Evolutionary conservation across 2,797 vertebrate genomes (phyloP).

Genomic region (Lycodopsis pacificus): DNA sequence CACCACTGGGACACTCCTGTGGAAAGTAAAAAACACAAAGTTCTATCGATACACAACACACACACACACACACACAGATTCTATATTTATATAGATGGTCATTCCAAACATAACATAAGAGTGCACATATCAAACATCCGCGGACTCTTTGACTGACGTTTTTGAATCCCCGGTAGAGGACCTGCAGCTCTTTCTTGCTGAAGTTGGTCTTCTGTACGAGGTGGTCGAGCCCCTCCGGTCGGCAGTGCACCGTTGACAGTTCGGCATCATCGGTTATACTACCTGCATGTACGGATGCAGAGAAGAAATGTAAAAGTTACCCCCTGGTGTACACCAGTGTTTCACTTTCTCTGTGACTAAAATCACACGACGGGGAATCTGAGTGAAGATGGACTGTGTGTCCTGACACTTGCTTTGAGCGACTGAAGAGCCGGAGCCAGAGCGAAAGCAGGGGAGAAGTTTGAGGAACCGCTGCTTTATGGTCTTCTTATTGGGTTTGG

Average conservation of each 20-base stretch:
- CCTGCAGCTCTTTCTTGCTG: slow-evolving; percentile 94
- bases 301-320: background rate
- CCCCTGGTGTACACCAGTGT: background rate
- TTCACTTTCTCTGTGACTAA: background rate
- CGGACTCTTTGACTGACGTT: slow-evolving; percentile 80
- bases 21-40: background rate
- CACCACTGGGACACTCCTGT: slow-evolving; percentile 95
- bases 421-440: slow-evolving; percentile 89
- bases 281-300: slow-evolving; percentile 80
- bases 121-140: background rate
- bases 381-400: background rate
- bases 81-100: background rate
- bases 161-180: slow-evolving; percentile 97
- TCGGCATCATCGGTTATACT: slow-evolving; percentile 91
- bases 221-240: slow-evolving; percentile 92
- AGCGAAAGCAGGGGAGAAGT: slow-evolving; percentile 95
- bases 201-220: slow-evolving; percentile 94
- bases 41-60: background rate
- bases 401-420: slow-evolving; percentile 92
- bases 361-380: background rate
- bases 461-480: slow-evolving; percentile 98
- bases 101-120: too few species aligned
- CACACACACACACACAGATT: background rate
- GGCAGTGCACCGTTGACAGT: slow-evolving; percentile 89
- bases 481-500: slow-evolving; percentile 93